Evolutionary conservation across 2,888 invertebrate genomes (phyloP).

Genomic region (Tuberolachnus salignus): DNA sequence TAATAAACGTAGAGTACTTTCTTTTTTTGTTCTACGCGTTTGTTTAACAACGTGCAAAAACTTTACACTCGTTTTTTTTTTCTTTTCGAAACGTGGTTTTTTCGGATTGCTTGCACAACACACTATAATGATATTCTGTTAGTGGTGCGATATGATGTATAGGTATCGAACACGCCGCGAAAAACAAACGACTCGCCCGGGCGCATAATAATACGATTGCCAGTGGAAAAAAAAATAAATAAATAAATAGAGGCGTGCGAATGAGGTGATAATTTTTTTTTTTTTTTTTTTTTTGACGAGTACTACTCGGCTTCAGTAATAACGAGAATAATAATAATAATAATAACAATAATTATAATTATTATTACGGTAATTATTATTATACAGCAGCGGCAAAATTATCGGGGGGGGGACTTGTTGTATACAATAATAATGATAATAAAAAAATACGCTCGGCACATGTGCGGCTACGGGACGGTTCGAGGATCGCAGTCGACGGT

Average conservation of each 20-base stretch:
- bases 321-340: not conserved
- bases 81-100: no score
- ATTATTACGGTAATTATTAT: not conserved
- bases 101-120: no score
- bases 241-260: not conserved
- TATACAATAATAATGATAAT: not conserved
- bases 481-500: not conserved
- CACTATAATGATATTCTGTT: no score
- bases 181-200: no score
- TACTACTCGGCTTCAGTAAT: not conserved
- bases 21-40: no score
- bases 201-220: no score
- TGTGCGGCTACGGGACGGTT: not conserved
- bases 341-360: not conserved
- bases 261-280: not conserved
- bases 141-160: no score
- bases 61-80: no score
- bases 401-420: no score
- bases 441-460: not conserved
- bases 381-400: not conserved
- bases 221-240: not conserved
- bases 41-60: no score
- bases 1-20: no score
- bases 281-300: not conserved
- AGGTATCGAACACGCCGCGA: no score